Conservation (phyloP, 2,888 invertebrate species). For the Nomada lathburiana region DNA sequence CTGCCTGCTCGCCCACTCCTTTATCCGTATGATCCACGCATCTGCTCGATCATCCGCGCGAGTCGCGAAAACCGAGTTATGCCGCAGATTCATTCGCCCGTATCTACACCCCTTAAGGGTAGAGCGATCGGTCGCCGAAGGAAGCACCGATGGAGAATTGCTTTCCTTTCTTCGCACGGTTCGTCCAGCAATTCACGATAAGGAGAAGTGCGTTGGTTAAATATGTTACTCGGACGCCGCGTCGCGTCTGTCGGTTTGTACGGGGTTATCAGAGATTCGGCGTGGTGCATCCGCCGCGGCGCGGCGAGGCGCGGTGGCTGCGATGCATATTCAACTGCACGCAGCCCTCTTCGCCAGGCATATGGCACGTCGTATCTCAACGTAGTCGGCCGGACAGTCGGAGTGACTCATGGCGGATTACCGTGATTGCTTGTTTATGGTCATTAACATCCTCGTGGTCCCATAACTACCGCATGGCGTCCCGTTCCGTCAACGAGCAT, state of each 20-base stretch:
- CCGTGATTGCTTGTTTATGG: conserved; percentile 84
- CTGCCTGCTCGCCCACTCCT: conserved; percentile 44
- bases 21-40: neutral
- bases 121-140: neutral
- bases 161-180: too few relatives aligned
- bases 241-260: conserved; percentile 26
- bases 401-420: conserved; percentile 84
- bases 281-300: conserved; percentile 18
- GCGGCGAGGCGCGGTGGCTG: conserved; percentile 1
- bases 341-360: conserved; percentile 78
- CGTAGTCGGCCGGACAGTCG: conserved; percentile 81
- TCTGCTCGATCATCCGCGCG: conserved; percentile 9
- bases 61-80: conserved; percentile 52
- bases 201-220: too few relatives aligned
- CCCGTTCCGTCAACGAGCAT: conserved; percentile 78
- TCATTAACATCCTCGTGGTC: conserved; percentile 84
- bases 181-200: too few relatives aligned
- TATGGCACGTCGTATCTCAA: conserved; percentile 82
- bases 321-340: conserved; percentile 60
- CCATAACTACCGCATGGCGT: conserved; percentile 82
- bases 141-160: too few relatives aligned
- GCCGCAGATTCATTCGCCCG: too few relatives aligned
- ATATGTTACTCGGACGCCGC: too few relatives aligned
- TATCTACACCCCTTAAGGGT: too few relatives aligned
- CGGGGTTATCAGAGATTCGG: conserved; percentile 34